Evolutionary conservation across 2,888 invertebrate species (phyloP), one percentile per base, ranked within the genome.

Genomic region (Tipula confusa): DNA sequence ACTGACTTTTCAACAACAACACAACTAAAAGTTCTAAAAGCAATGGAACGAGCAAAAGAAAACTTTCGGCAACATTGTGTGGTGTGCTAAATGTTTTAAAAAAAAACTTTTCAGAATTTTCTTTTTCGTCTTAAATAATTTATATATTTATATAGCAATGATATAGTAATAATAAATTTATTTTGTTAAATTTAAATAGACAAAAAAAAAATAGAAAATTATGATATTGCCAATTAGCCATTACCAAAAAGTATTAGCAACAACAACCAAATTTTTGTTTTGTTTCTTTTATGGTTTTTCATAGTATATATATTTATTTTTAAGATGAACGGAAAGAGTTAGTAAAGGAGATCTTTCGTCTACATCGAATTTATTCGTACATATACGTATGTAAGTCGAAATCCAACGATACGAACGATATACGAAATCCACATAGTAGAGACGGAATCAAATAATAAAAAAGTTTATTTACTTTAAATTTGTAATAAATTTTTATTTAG

Each of bases 141-240:
- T 9, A 24, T 38, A 33, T 36, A 43, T n/a, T 4, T 15, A 48
- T 48, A 48, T 48, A 18, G 15, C 24, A 64, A 64, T 24, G 24
- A 64, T 64, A 24, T 43, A 15, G 15, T 43, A 43, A 15, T 43
- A 43, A 43, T 43, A 43, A 43, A 43, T 64, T 9, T 64, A n/a
- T 64, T 64, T 64, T 24, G 0, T 64, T n/a, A n/a, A 64, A 64
- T 64, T 64, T 64, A 64, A 64, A 64, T 64, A 64, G 64, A 64
- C 64, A 64, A 64, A 64, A 64, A 64, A 64, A 64, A 64, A 64
- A 64, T 64, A 64, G 64, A 64, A 9, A 64, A 64, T 64, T 64
- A 64, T 64, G 18, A 64, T 64, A 64, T 64, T 64, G 64, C 64
- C 64, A 64, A 64, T 64, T 64, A 64, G 64, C 64, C 64, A 64